These are phyloP conservation scores for Dinomys branickii DNA, from an alignment of 2,113 vertebrate species.

Conservation along the genomic window DNA sequence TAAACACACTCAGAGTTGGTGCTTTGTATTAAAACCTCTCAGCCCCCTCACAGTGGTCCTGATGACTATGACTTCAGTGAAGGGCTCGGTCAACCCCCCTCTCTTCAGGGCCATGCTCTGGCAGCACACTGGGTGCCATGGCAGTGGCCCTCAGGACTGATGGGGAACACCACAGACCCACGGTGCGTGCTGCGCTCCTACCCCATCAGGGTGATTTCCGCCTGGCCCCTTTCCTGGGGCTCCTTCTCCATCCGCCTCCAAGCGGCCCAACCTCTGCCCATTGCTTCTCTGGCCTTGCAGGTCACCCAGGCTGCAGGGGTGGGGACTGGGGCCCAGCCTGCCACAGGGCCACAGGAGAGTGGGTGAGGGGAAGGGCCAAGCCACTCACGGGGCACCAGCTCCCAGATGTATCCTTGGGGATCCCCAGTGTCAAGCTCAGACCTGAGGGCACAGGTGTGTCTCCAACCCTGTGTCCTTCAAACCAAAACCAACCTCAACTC, in stretches of 20 bases:
- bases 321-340: too few relatives aligned
- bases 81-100: background rate
- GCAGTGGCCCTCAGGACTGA: background rate
- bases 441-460: background rate
- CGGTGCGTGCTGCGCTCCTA: background rate
- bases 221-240: background rate
- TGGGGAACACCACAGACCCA: background rate
- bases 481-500: rapidly evolving
- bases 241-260: background rate
- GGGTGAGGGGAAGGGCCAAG: rapidly evolving
- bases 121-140: background rate
- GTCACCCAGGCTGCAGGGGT: too few relatives aligned
- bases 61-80: background rate
- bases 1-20: background rate
- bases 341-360: background rate
- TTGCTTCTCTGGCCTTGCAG: rapidly evolving
- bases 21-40: slow-evolving; percentile 4
- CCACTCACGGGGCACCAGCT: rapidly evolving
- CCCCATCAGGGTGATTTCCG: background rate
- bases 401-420: rapidly evolving
- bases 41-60: background rate
- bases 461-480: background rate
- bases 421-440: too few relatives aligned
- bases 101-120: background rate
- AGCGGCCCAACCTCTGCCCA: background rate